A percentile compares a stretch with the other conserved stretches of the same genome.
phyloP scores from a whole-genome alignment of 1,140 invertebrate genomes.

The Drosophila rufa region DNA sequence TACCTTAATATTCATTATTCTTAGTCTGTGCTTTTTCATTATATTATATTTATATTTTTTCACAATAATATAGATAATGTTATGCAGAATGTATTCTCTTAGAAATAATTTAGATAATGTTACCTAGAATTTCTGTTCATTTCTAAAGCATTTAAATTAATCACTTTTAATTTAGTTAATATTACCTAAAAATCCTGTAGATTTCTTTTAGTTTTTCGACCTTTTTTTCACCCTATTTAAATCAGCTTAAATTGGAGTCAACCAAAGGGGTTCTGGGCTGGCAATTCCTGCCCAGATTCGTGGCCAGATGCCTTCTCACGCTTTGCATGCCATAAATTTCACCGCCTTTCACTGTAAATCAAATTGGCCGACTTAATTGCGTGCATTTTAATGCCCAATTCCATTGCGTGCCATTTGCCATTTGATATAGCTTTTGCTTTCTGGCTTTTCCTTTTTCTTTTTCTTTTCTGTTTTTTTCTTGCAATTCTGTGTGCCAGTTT shows the following conservation, averaged over 20 bases:
- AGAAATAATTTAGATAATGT: no score
- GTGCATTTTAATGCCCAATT: conserved; percentile 72
- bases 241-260: not conserved
- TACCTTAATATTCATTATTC: no score
- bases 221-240: not conserved
- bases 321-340: conserved; percentile 79
- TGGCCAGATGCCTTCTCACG: conserved; percentile 55
- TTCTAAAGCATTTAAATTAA: not conserved
- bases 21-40: no score
- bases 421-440: conserved; percentile 38
- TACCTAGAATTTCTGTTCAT: not conserved
- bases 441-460: conserved; percentile 21
- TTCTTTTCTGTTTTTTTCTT: conserved; percentile 19
- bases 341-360: conserved; percentile 80
- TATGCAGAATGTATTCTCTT: no score
- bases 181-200: not conserved
- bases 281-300: conserved; percentile 6
- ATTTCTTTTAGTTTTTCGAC: not conserved
- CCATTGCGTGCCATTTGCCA: conserved; percentile 70
- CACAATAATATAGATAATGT: no score
- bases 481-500: conserved; percentile 72
- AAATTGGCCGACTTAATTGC: conserved; percentile 73
- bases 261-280: not conserved
- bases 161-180: no score
- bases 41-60: no score